Percentiles rank a stretch among this genome's conserved stretches.
Evolutionary conservation across 2,113 vertebrate genomes (phyloP).

Genomic region (Colistium nudipinnis): DNA sequence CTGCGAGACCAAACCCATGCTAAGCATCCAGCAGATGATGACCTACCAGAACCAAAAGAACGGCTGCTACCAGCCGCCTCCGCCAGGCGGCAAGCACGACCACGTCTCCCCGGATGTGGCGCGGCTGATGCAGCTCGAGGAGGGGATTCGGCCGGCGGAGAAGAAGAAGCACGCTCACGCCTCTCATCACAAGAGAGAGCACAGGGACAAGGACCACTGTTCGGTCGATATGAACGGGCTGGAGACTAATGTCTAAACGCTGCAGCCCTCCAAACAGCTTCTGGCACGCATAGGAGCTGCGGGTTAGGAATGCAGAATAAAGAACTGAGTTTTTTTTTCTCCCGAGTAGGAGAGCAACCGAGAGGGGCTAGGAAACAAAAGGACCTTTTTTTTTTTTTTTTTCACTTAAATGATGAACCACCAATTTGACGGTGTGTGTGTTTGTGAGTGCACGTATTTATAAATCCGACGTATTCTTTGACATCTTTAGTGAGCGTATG

Average conservation of each 20-base stretch:
- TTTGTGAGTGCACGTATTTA: slow-evolving; percentile 64
- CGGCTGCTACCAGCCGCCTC: slow-evolving; percentile 83
- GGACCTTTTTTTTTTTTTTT: slow-evolving; percentile 54
- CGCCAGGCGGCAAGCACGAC: slow-evolving; percentile 79
- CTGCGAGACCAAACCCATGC: slow-evolving; percentile 90
- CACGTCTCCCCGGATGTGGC: slow-evolving; percentile 81
- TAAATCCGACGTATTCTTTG: slow-evolving; percentile 44
- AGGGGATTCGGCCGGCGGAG: slow-evolving; percentile 80
- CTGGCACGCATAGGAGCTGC: slow-evolving; percentile 18
- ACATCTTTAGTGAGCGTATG: slow-evolving; percentile 15
- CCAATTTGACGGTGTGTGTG: slow-evolving; percentile 58
- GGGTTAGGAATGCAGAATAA: slow-evolving; percentile 7
- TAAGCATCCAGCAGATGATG: slow-evolving; percentile 93
- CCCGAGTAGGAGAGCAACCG: background rate
- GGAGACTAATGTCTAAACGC: slow-evolving; percentile 91
- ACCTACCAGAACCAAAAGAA: slow-evolving; percentile 95
- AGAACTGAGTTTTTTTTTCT: slow-evolving; percentile 10
- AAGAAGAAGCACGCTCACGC: slow-evolving; percentile 77
- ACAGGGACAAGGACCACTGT: slow-evolving; percentile 89
- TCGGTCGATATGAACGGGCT: slow-evolving; percentile 95
- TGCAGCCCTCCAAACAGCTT: background rate
- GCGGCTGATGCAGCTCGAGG: slow-evolving; percentile 87
- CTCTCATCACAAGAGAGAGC: slow-evolving; percentile 76
- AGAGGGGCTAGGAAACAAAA: background rate
- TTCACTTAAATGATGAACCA: slow-evolving; percentile 51